Base-by-base conservation (phyloP, 2,797 vertebrate species). In the Alectoris magna region DNA sequence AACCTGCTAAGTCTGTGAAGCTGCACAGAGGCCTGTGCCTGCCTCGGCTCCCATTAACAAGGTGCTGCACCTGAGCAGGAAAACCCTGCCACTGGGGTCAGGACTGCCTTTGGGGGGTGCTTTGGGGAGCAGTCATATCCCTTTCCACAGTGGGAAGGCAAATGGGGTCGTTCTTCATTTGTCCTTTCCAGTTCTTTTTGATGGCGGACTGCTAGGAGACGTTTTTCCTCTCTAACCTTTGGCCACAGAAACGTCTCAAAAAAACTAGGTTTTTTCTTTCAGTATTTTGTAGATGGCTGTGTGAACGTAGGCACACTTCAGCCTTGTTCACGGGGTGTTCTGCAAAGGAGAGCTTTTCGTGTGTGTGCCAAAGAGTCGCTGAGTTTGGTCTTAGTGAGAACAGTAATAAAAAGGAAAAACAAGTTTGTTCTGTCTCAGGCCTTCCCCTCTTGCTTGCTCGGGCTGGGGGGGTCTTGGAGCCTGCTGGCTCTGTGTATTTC, bases 331-430 rank as follows among this genome's bases (percentile, higher is more conserved):
- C 51, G 63, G 58, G 89, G 53, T 64, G 36, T 78, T 91, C 82
- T 64, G 71, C 53, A 4, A 4, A 41, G 91, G 87, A 64, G 78
- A 56, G 72, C 2, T 87, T 73, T 60, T 27, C 36, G 1, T 24
- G 36, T 8, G n/a, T 15, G 19, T 94, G 93, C 94, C 87, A 89
- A 75, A 84, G 67, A 87, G 62, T 44, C 46, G 43, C 68, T 79
- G 91, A 48, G 11, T 48, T 91, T n/a, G 79, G 17, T 41, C 88
- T 84, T 14, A 56, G 56, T 10, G 67, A 85, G 91, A 69, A 80
- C 6, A 16, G 43, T n/a, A 92, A 94, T 76, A 87, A 93, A 82
- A 84, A 60, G n/a, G 13, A 26, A 17, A 39, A 77, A 17, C 26
- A 70, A 82, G 10, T 55, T 77, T 75, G 63, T 83, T 67, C 70